These are phyloP conservation scores for Opisthograptis luteolata DNA, from an alignment of 2,888 invertebrate genomes.

Conservation along the genomic window DNA sequence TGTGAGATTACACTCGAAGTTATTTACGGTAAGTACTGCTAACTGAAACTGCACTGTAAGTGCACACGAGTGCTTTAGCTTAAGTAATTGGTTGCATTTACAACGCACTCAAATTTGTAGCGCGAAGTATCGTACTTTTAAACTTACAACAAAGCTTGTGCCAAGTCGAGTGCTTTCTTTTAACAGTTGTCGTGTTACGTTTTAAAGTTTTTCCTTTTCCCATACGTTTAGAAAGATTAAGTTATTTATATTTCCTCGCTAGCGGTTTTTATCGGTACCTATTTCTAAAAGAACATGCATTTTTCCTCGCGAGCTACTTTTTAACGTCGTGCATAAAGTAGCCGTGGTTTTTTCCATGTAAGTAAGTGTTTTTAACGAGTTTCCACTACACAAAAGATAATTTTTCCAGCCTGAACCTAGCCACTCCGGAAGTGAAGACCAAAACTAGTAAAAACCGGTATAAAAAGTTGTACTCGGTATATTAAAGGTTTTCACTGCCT, in stretches of 20 bases:
- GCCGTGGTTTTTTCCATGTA: not conserved
- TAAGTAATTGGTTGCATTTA: not conserved
- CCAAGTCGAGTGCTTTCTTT: no score
- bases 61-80: no score
- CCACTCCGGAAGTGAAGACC: not conserved
- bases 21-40: conserved; percentile 16
- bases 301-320: conserved; percentile 6
- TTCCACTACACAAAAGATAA: conserved; percentile 1
- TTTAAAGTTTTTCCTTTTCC: not conserved
- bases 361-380: conserved; percentile 5
- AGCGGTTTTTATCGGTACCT: not conserved
- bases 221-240: not conserved
- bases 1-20: not conserved
- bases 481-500: no score
- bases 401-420: not conserved
- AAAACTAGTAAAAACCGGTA: not conserved
- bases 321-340: not conserved
- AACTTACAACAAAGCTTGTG: not conserved
- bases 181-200: no score
- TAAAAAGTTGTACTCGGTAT: not conserved
- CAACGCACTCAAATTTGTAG: not conserved
- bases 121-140: not conserved
- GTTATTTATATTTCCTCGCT: no score
- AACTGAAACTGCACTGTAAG: no score
- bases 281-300: conserved; percentile 6